Evolutionary conservation across 2,113 vertebrate species (phyloP).

Genomic region (Cyprinodon variegatus): DNA sequence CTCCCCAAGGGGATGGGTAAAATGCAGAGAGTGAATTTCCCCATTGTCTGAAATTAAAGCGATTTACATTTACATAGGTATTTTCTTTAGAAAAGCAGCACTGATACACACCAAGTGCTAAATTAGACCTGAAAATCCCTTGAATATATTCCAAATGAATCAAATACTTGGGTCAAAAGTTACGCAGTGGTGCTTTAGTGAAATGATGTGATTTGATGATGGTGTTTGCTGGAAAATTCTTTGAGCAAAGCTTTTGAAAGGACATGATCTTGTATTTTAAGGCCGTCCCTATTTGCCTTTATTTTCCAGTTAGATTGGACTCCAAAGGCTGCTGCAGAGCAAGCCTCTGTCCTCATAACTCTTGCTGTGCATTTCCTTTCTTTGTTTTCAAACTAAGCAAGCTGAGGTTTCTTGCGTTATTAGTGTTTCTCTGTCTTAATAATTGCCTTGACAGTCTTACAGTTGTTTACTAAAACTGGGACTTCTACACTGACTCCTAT

Average conservation of each 20-base stretch:
- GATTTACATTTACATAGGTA: too few relatives aligned
- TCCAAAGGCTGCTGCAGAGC: neutral
- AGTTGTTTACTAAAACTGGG: neutral
- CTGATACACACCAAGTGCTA: too few relatives aligned
- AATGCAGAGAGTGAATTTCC: too few relatives aligned
- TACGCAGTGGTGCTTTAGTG: neutral
- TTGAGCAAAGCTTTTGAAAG: neutral
- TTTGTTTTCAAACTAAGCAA: neutral
- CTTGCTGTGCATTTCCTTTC: neutral
- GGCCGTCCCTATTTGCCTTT: neutral
- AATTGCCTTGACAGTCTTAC: neutral
- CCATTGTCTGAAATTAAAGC: too few relatives aligned
- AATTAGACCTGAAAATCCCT: too few relatives aligned
- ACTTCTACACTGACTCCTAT: neutral
- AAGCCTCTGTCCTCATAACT: neutral
- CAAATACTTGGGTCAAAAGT: too few relatives aligned
- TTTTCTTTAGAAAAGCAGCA: too few relatives aligned
- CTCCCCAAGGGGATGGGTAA: too few relatives aligned
- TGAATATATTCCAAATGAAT: too few relatives aligned
- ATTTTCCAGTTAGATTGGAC: neutral
- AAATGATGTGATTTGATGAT: neutral
- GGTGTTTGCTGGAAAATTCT: neutral
- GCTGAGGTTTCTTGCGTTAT: neutral
- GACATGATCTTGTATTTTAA: neutral
- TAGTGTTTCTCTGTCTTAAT: neutral